These are phyloP conservation scores for Eupithecia subumbrata DNA, from an alignment of 2,888 invertebrate genomes.

Conservation along the genomic window DNA sequence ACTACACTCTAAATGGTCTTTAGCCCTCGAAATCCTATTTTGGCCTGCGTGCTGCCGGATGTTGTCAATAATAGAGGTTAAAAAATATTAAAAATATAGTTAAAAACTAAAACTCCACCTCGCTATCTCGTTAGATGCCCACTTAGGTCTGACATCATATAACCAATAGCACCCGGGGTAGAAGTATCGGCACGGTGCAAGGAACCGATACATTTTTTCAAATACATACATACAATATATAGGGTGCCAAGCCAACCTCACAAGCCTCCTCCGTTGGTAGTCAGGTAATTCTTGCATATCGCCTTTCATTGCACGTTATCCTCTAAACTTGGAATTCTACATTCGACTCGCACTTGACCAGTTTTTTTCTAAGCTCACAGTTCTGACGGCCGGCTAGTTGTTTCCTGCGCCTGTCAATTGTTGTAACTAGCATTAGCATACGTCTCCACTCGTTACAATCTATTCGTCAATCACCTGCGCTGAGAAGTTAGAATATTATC, in stretches of 20 bases:
- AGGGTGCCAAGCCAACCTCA: too few relatives aligned
- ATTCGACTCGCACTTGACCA: not conserved
- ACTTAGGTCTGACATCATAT: too few relatives aligned
- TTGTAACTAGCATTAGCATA: constrained; percentile 40
- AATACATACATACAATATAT: too few relatives aligned
- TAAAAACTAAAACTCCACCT: too few relatives aligned
- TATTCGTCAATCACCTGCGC: constrained; percentile 37
- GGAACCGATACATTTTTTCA: too few relatives aligned
- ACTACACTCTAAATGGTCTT: not conserved
- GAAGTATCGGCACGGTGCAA: too few relatives aligned
- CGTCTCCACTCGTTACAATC: constrained; percentile 38
- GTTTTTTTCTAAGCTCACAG: constrained; percentile 7
- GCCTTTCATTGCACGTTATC: not conserved
- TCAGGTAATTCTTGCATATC: too few relatives aligned
- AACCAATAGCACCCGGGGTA: too few relatives aligned
- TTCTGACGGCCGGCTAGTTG: not conserved
- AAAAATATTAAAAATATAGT: not conserved
- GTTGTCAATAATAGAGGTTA: not conserved
- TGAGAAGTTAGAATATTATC: constrained; percentile 21
- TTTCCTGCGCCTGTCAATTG: constrained; percentile 37
- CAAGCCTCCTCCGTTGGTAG: too few relatives aligned
- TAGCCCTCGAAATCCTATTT: not conserved
- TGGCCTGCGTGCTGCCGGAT: not conserved
- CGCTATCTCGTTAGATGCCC: too few relatives aligned
- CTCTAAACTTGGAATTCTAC: not conserved